Evolutionary conservation across 2,113 vertebrate genomes (phyloP).

Genomic region (Chunga burmeisteri): DNA sequence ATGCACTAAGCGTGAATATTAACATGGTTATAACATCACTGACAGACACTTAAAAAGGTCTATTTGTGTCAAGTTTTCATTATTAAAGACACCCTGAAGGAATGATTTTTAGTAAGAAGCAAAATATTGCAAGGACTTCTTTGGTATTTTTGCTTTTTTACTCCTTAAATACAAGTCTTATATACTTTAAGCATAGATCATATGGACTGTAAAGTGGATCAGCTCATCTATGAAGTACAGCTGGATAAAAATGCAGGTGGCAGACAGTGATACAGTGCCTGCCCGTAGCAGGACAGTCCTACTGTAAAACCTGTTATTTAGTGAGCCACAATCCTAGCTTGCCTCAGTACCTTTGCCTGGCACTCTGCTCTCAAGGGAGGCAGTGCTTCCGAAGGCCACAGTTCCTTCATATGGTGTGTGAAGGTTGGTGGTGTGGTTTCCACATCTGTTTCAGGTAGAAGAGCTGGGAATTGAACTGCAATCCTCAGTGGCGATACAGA

Average conservation of each 20-base stretch:
- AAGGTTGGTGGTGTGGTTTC: not conserved
- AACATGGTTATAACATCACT: not conserved
- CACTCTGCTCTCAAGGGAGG: not conserved
- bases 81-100: not conserved
- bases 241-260: not conserved
- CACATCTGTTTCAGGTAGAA: not conserved
- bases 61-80: constrained; percentile 7
- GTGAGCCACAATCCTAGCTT: not conserved
- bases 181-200: not conserved
- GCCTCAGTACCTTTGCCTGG: not conserved
- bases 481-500: not conserved
- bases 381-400: not conserved
- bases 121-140: not conserved
- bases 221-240: not conserved
- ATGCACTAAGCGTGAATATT: not conserved
- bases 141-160: not conserved
- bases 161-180: not conserved
- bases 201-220: not conserved
- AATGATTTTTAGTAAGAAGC: not conserved
- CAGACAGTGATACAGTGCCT: not conserved
- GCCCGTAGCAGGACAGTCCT: not conserved
- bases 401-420: not conserved
- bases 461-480: not conserved
- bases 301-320: accelerated
- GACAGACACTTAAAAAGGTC: not conserved